A percentile compares a stretch with the other conserved stretches of the same genome.
Evolutionary conservation across 2,113 vertebrate genomes (phyloP).

Genomic region (Aptenodytes patagonicus): DNA sequence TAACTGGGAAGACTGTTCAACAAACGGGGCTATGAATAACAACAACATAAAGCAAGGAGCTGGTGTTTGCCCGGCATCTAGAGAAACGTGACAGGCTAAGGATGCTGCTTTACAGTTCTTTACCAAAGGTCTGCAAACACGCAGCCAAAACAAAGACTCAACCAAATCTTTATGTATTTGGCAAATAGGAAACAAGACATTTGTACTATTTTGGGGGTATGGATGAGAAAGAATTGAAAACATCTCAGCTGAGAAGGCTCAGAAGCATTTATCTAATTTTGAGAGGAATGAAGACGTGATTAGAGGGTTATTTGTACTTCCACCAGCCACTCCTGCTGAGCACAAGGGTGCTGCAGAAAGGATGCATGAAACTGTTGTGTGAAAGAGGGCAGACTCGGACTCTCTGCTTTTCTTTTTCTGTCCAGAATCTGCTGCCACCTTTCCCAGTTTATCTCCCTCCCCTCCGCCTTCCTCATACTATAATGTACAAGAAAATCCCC

Average conservation of each 20-base stretch:
- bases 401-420: not conserved
- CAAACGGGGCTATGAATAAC: not conserved
- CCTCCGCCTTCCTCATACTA: not conserved
- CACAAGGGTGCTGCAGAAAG: not conserved
- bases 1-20: not conserved
- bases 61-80: not conserved
- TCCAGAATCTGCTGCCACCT: not conserved
- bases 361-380: not conserved
- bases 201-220: not conserved
- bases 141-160: not conserved
- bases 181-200: not conserved
- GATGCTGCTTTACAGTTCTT: not conserved
- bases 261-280: not conserved
- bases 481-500: not conserved
- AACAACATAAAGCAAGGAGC: not conserved
- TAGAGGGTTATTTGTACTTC: not conserved
- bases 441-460: not conserved
- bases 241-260: not conserved
- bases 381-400: not conserved
- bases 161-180: not conserved
- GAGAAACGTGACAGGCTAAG: not conserved
- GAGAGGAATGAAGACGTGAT: not conserved
- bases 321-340: not conserved
- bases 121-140: not conserved
- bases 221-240: not conserved